These are phyloP conservation scores for Lepidocyrtoides sp. DNA, from an alignment of 2,888 invertebrate genomes.

Conservation along the genomic window DNA sequence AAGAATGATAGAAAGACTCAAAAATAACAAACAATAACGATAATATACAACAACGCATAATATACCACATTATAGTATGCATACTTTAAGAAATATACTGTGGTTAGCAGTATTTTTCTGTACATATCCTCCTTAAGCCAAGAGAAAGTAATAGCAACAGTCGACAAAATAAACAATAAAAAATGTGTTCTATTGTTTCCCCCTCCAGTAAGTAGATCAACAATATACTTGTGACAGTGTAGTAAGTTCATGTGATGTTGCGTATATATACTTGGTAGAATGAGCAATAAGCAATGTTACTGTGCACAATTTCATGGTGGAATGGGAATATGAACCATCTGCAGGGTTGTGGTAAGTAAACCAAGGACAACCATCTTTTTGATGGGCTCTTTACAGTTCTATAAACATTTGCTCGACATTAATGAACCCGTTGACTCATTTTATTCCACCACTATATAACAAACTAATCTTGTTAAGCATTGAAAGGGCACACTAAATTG, in stretches of 20 bases:
- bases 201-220: not conserved
- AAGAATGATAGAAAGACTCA: not conserved
- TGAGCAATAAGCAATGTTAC: not conserved
- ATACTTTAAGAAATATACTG: not conserved
- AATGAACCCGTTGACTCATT: conserved; percentile 79
- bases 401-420: conserved; percentile 76
- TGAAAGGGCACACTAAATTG: conserved; percentile 24
- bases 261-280: not conserved
- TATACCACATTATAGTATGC: conserved; percentile 17
- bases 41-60: too few relatives aligned
- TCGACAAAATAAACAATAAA: not conserved
- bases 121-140: too few relatives aligned
- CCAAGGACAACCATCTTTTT: conserved; percentile 66
- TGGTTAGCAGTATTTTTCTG: too few relatives aligned
- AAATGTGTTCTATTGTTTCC: not conserved
- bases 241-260: not conserved
- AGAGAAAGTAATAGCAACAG: conserved; percentile 17
- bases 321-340: conserved; percentile 71
- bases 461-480: conserved; percentile 69
- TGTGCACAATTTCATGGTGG: conserved; percentile 55
- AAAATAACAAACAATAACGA: conserved; percentile 16
- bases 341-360: conserved; percentile 52
- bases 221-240: not conserved
- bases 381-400: conserved; percentile 75
- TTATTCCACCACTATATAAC: conserved; percentile 60